Evolutionary conservation across 23 tunicate species (phyloP), one percentile per base, ranked within the genome.

Genomic region (Trididemnum clinides): DNA sequence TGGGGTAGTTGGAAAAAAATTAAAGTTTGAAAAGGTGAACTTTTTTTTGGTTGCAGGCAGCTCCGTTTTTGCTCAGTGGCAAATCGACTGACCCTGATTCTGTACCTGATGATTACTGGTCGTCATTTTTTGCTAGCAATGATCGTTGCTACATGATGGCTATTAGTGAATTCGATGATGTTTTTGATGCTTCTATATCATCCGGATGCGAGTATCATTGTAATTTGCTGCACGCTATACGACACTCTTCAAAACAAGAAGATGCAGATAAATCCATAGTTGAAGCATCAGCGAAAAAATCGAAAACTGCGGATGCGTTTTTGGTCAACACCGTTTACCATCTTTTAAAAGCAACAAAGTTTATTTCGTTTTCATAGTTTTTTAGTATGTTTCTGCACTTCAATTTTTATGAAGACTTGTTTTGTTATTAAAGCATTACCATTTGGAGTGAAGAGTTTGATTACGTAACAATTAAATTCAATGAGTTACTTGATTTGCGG

Each of bases 221-320:
- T 34, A 91, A 92, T 57, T n/a, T 92, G 18, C 23, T 87, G 37
- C 91, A 92, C 69, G 97, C 97, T 12, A 65, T 87, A 51, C 86
- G 88, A 6, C 31, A 22, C 37, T 88, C 91, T 20, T 33, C 90
- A 20, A 49, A 79, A n/a, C 50, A 33, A 15, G 85, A 59, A 0
- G 85, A 80, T 54, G 26, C 80, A 3, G 49, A 64, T 23, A 74
- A 50, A n/a, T 38, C 32, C 29, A 10, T 39, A 19, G 33, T 39
- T 5, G 57, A 44, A 10, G 28, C 72, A 31, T 32, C 82, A n/a
- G 66, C 22, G 5, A 72, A 83, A 30, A 72, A 83, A 30, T 71
- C 90, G 3, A 33, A 30, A 23, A 22, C 80, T 2, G 66, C 32
- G 34, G 87, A 92, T 50, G 37, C 64, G 35, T 71, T 87, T 38